Evolutionary conservation across 2,888 invertebrate species (phyloP).

Genomic region (Nymphalis urticae): DNA sequence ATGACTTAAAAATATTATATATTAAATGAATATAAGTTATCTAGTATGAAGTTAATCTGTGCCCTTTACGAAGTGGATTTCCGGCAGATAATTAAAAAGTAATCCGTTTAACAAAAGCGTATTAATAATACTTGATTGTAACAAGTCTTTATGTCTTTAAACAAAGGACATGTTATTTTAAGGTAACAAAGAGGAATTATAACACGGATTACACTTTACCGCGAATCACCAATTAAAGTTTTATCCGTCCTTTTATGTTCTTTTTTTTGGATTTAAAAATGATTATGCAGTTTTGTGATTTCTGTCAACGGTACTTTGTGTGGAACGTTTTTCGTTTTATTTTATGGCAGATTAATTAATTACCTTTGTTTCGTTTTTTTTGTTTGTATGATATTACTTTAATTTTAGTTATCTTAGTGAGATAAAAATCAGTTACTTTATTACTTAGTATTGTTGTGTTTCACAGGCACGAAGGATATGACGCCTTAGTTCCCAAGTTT

Average conservation of each 20-base stretch:
- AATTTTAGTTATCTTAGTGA: too few relatives aligned
- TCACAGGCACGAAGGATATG: too few relatives aligned
- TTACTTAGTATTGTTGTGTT: too few relatives aligned
- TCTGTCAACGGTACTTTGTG: background rate
- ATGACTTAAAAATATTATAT: too few relatives aligned
- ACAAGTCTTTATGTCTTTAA: conserved; percentile 42
- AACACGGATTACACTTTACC: conserved; percentile 1
- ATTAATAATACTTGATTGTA: conserved; percentile 69
- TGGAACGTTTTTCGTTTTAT: background rate
- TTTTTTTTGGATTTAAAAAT: too few relatives aligned
- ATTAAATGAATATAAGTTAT: background rate
- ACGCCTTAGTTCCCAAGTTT: too few relatives aligned
- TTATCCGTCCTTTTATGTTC: conserved; percentile 9
- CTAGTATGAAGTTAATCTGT: conserved; percentile 32
- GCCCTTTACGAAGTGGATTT: conserved; percentile 48
- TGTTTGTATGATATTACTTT: too few relatives aligned
- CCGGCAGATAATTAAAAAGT: conserved; percentile 74
- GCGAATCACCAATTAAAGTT: conserved; percentile 7
- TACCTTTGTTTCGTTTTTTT: background rate
- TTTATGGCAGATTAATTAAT: conserved; percentile 3
- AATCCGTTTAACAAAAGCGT: conserved; percentile 72
- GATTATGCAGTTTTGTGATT: background rate
- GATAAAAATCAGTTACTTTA: too few relatives aligned
- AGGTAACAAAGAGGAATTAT: conserved; percentile 1
- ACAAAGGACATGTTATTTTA: conserved; percentile 10